phyloP scores from a whole-genome alignment of 2,113 vertebrate genomes.

The Saccopteryx leptura region DNA sequence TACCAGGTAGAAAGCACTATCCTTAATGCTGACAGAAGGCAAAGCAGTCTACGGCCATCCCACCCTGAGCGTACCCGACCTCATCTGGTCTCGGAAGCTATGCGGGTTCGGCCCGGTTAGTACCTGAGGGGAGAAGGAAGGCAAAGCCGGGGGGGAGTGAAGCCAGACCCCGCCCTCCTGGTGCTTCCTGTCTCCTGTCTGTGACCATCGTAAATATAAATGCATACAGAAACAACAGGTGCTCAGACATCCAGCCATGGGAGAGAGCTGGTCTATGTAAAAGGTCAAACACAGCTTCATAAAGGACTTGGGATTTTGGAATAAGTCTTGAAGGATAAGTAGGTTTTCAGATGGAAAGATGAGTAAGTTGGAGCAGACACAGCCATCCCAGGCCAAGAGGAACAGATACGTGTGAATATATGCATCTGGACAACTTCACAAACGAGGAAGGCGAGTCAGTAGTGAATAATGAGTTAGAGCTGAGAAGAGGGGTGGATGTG shows the following conservation, averaged over 20 bases:
- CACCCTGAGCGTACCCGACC: too few species aligned
- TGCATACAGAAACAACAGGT: background rate
- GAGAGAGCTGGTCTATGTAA: background rate
- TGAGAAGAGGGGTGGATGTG: background rate
- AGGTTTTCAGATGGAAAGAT: constrained; percentile 7
- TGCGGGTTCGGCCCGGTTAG: too few species aligned
- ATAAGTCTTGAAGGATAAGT: background rate
- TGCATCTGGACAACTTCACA: background rate
- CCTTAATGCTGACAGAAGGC: background rate
- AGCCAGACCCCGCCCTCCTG: background rate
- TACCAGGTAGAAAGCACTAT: background rate
- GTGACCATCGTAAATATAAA: background rate
- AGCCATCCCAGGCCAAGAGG: background rate
- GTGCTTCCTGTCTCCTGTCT: background rate
- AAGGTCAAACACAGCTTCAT: background rate
- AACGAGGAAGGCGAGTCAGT: background rate
- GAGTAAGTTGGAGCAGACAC: background rate
- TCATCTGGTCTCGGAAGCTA: too few species aligned
- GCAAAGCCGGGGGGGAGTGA: background rate
- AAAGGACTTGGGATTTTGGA: background rate
- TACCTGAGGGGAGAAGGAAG: background rate
- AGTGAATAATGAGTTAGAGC: background rate
- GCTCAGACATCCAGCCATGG: background rate
- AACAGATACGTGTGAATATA: background rate
- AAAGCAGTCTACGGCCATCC: background rate